phyloP scores from a whole-genome alignment of 2,113 vertebrate species.

The Polypterus senegalus region DNA sequence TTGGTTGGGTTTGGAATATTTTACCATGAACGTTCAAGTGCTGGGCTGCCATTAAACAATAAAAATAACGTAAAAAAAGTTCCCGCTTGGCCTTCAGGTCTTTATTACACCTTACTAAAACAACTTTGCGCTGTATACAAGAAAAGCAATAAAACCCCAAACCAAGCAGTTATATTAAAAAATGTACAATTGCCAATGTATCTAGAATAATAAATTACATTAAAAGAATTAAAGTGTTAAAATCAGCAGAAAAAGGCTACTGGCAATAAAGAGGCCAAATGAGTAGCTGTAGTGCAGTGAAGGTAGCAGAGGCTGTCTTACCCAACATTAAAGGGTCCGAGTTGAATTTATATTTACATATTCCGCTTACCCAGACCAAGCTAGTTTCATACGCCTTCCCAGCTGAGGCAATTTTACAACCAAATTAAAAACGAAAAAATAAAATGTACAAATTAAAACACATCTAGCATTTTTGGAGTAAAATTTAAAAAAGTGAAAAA shows the following conservation, averaged over 20 bases:
- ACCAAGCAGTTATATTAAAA: too few species aligned
- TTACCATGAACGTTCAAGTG: too few species aligned
- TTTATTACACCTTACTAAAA: too few species aligned
- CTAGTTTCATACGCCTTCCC: not conserved
- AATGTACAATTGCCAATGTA: not conserved
- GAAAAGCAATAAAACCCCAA: too few species aligned
- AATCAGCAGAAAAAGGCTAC: not conserved
- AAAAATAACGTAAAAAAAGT: too few species aligned
- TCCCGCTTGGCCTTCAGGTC: too few species aligned
- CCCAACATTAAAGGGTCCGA: constrained; percentile 16
- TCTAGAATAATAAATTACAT: constrained; percentile 20
- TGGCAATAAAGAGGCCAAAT: not conserved
- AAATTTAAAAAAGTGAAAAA: constrained; percentile 17
- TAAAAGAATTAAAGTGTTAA: constrained; percentile 5
- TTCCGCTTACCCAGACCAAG: not conserved
- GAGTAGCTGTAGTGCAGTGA: constrained; percentile 23
- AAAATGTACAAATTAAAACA: constrained; percentile 25
- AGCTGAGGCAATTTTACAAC: constrained; percentile 24
- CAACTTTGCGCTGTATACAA: too few species aligned
- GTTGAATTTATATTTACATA: constrained; percentile 8
- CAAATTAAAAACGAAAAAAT: constrained; percentile 25
- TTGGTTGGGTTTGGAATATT: too few species aligned
- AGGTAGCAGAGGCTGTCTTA: constrained; percentile 41
- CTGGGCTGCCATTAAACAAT: too few species aligned
- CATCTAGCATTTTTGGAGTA: constrained; percentile 31